These are phyloP conservation scores for Microtus pennsylvanicus DNA, from an alignment of 2,113 vertebrate genomes.

Conservation along the genomic window DNA sequence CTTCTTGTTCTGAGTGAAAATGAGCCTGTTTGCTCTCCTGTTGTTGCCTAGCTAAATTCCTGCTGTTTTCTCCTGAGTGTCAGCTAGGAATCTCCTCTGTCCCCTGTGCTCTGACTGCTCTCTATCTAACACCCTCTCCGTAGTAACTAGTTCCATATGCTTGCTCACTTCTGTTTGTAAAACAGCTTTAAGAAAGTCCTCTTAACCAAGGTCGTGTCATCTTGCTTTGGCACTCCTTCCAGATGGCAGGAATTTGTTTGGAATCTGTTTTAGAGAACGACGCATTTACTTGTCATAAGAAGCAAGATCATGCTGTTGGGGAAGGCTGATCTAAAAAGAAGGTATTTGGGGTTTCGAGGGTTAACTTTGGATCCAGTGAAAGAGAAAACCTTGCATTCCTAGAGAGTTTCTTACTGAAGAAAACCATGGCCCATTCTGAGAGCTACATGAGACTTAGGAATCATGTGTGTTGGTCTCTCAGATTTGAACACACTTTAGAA, in stretches of 20 bases:
- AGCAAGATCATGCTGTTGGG: slow-evolving; percentile 73
- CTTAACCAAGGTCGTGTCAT: slow-evolving; percentile 80
- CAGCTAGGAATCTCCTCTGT: background rate
- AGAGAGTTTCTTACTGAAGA: slow-evolving; percentile 16
- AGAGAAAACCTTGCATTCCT: slow-evolving; percentile 24
- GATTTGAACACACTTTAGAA: background rate
- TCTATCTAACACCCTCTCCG: slow-evolving; percentile 59
- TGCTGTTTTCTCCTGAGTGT: slow-evolving; percentile 12
- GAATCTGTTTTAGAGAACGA: slow-evolving; percentile 78
- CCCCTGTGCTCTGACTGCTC: background rate
- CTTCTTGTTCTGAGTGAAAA: slow-evolving; percentile 1
- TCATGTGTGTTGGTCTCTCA: background rate
- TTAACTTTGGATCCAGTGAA: background rate
- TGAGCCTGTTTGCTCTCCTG: background rate
- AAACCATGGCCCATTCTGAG: background rate
- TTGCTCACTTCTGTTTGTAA: slow-evolving; percentile 75
- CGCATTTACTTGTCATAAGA: slow-evolving; percentile 70
- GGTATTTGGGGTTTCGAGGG: slow-evolving; percentile 48
- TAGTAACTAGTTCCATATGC: slow-evolving; percentile 84
- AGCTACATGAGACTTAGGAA: background rate
- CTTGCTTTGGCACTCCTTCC: slow-evolving; percentile 84
- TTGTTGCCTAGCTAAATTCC: background rate
- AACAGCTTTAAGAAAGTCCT: slow-evolving; percentile 76
- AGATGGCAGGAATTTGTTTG: slow-evolving; percentile 79
- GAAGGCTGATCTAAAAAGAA: slow-evolving; percentile 68